Evolutionary conservation across 2,113 vertebrate genomes (phyloP).

Genomic region (Heliornis fulica): DNA sequence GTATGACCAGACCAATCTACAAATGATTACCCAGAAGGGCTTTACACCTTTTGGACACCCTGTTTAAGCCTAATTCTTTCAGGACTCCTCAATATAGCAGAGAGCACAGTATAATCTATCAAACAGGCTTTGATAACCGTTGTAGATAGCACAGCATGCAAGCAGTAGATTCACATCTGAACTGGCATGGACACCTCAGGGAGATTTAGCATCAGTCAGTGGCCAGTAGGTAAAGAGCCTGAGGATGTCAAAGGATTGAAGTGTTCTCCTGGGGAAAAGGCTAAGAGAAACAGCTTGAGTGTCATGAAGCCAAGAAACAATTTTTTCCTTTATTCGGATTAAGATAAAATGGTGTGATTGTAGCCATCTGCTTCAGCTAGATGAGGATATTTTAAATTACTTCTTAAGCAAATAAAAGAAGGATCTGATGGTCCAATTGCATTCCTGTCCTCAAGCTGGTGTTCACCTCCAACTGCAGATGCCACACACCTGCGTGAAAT

Average conservation of each 20-base stretch:
- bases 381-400: constrained; percentile 31
- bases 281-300: constrained; percentile 38
- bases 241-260: constrained; percentile 18
- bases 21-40: background rate
- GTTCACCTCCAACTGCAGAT: background rate
- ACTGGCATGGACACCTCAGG: background rate
- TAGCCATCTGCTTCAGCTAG: constrained; percentile 56
- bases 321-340: constrained; percentile 30
- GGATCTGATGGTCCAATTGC: background rate
- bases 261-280: constrained; percentile 9
- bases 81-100: background rate
- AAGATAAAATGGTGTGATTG: constrained; percentile 48
- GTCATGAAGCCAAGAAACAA: constrained; percentile 14
- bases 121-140: background rate
- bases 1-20: background rate
- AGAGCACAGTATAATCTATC: background rate
- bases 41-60: background rate
- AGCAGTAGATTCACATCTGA: background rate
- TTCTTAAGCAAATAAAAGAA: constrained; percentile 9
- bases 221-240: background rate
- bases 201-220: background rate
- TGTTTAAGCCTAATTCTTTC: background rate
- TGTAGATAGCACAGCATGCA: background rate
- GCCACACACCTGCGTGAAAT: background rate
- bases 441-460: background rate